Base-by-base conservation (phyloP, 1,140 invertebrate genomes). In the Vollenhovia emeryi region DNA sequence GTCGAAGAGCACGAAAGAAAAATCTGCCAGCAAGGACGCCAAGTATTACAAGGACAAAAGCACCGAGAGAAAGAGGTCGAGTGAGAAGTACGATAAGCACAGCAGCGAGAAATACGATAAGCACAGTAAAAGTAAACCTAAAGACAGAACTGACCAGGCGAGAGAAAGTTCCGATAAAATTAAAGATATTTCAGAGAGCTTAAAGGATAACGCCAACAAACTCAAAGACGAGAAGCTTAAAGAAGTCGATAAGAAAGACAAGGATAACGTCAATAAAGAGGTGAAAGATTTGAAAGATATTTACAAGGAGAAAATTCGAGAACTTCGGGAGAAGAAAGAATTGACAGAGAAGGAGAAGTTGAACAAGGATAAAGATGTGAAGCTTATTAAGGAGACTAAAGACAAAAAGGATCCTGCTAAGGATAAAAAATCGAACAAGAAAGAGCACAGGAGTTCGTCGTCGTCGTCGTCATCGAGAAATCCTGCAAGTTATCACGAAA, bases 291-390 rank as follows among this genome's bases (percentile, higher is more conserved):
- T 95, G 50, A 95, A 95, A 82, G 94, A 95, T 85, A 92, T 95
- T 6, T 95, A 95, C 55, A 95, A 95, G 76, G 94, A 95, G 76
- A 95, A 94, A 89, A 95, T 95, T 45, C 87, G 94, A 11, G 94
- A 95, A 60, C 73, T 95, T 11, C 80, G 94, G 5, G 94, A 95
- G 36, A 95, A 95, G 78, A 95, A 94, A 48, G 94, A 95, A 84
- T 90, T 95, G 60, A 95, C 94, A 0, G 94, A 95, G 64, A 95
- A 95, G 36, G 94, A 95, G 74, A 95, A 94, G 86, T 88, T 94
- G 43, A 90, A 79, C 27, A 93, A 92, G 15, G 92, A 92, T 8
- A 94, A 90, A 87, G 91, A 92, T 36, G 57, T 66, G 55, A 94
- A 86, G 73, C 27, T 75, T 1, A 75, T 55, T 8, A 90, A 92